Conservation (phyloP, 2,888 invertebrate species). For the Atethmia centrago region DNA sequence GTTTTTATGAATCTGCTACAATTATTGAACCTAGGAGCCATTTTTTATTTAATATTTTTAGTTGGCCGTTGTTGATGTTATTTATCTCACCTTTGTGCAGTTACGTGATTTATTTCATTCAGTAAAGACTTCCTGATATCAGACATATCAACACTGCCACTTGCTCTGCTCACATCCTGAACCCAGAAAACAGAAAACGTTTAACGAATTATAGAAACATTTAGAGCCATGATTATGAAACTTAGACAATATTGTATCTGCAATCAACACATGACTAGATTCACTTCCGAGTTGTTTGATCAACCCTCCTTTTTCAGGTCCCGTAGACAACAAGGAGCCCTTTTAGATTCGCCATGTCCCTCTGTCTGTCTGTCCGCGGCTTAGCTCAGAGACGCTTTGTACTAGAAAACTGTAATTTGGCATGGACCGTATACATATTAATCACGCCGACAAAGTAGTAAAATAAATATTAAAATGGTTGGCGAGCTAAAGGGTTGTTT, state of each 20-base stretch:
- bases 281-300: not conserved
- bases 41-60: not conserved
- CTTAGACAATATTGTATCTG: not conserved
- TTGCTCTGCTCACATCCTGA: conserved; percentile 92
- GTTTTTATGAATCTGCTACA: no score
- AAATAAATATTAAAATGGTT: no score
- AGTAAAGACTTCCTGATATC: conserved; percentile 94
- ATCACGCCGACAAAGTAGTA: no score
- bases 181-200: conserved; percentile 58
- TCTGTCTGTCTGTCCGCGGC: no score
- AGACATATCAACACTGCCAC: conserved; percentile 92
- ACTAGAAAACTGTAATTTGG: no score
- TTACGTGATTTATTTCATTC: conserved; percentile 92
- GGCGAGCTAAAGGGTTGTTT: no score
- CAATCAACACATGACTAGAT: not conserved
- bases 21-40: no score
- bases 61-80: not conserved
- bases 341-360: no score
- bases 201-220: not conserved
- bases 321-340: no score
- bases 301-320: not conserved
- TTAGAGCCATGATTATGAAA: not conserved
- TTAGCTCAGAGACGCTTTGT: no score
- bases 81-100: conserved; percentile 80
- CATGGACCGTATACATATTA: no score